Percentiles rank a stretch among this genome's conserved stretches.
phyloP scores from a whole-genome alignment of 2,797 vertebrate genomes.

The Buceros bicornis region DNA sequence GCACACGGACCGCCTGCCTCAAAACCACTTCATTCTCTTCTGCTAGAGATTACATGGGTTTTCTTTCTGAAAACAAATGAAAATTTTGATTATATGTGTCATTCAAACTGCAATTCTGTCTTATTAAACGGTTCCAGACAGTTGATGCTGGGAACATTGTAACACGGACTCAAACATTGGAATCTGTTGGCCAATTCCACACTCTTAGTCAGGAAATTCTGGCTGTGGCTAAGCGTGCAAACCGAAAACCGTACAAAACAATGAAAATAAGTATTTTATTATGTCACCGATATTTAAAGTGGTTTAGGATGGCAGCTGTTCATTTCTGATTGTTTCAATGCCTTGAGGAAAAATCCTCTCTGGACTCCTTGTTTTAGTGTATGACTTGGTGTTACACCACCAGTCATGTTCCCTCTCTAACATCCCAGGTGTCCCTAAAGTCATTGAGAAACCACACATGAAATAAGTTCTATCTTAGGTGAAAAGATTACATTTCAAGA shows the following conservation, averaged over 20 bases:
- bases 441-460: neutral
- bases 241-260: neutral
- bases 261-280: slow-evolving; percentile 15
- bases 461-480: neutral
- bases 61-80: slow-evolving; percentile 56
- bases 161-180: slow-evolving; percentile 18
- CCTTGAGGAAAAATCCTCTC: neutral
- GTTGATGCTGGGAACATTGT: slow-evolving; percentile 24
- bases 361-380: neutral
- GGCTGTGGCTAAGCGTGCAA: neutral
- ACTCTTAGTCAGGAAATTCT: neutral
- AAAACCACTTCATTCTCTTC: slow-evolving; percentile 30
- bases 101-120: slow-evolving; percentile 54
- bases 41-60: slow-evolving; percentile 40
- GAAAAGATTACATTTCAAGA: neutral
- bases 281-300: slow-evolving; percentile 15
- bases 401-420: neutral
- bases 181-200: neutral
- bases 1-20: slow-evolving; percentile 8
- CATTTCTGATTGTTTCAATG: neutral
- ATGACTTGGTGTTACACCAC: neutral
- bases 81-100: slow-evolving; percentile 58
- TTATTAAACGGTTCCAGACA: slow-evolving; percentile 54
- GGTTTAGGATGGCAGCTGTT: neutral
- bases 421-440: neutral